Evolutionary conservation across 1,140 invertebrate species (phyloP).

Genomic region (Lanistes nyassanus): DNA sequence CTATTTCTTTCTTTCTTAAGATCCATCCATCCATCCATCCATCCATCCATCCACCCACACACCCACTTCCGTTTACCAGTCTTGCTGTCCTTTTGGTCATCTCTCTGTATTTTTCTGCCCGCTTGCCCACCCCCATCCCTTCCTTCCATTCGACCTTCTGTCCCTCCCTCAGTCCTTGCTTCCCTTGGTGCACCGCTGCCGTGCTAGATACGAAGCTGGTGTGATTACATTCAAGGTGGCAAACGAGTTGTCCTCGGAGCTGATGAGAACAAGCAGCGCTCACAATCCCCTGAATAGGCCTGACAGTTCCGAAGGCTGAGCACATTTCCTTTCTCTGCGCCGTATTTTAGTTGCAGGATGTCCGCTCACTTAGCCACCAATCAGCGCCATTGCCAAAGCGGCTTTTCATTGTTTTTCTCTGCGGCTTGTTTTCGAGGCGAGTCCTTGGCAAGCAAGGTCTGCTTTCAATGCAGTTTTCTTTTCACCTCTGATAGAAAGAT

Average conservation of each 20-base stretch:
- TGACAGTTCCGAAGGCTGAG: neutral
- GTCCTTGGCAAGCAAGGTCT: constrained; percentile 5
- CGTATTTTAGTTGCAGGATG: constrained; percentile 11
- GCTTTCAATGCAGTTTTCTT: constrained; percentile 11
- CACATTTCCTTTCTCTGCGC: constrained; percentile 7
- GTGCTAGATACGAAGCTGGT: neutral
- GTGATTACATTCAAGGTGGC: neutral
- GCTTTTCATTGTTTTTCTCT: constrained; percentile 10
- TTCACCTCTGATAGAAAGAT: constrained; percentile 11
- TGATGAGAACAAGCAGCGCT: constrained; percentile 1
- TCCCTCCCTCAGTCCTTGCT: constrained; percentile 1
- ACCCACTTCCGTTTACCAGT: neutral
- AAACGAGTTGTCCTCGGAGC: neutral
- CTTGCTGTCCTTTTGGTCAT: neutral
- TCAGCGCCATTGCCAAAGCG: constrained; percentile 8
- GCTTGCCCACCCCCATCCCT: neutral
- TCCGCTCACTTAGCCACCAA: constrained; percentile 13
- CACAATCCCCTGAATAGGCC: neutral
- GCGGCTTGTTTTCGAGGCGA: constrained; percentile 1
- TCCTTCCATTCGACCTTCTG: neutral
- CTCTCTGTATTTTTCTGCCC: neutral
- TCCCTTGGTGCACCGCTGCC: neutral
- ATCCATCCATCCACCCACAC: neutral
- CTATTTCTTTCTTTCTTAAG: neutral
- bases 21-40: neutral